Evolutionary conservation across 2,113 vertebrate species (phyloP).

Genomic region (Balaeniceps rex): DNA sequence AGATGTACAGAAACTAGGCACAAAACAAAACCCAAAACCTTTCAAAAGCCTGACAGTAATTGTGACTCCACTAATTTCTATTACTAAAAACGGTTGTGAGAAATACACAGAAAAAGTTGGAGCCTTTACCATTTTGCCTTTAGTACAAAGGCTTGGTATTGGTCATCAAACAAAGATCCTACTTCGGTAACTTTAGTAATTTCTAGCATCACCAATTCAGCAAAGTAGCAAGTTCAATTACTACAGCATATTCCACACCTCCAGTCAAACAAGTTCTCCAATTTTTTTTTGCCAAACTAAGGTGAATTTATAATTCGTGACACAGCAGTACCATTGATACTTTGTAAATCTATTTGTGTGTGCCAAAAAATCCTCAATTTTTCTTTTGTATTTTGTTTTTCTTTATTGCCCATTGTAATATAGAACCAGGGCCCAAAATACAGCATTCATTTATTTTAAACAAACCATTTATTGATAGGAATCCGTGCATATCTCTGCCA

Average conservation of each 20-base stretch:
- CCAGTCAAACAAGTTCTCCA: neutral
- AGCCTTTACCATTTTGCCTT: neutral
- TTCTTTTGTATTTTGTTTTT: slow-evolving; percentile 8
- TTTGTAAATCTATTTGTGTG: neutral
- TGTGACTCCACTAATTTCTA: neutral
- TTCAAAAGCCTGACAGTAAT: neutral
- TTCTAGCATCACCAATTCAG: neutral
- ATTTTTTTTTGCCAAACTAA: neutral
- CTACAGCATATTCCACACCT: neutral
- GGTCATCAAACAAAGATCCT: neutral
- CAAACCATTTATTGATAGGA: slow-evolving; percentile 5
- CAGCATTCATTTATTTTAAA: neutral
- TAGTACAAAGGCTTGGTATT: neutral
- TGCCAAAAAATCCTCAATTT: neutral
- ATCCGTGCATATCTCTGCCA: neutral
- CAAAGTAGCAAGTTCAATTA: neutral
- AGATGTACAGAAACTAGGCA: neutral
- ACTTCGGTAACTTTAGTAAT: neutral
- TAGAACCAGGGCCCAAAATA: neutral
- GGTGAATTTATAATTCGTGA: neutral
- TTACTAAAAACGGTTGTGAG: neutral
- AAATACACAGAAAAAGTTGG: neutral
- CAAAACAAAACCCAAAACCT: neutral
- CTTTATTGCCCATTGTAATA: neutral
- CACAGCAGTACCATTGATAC: neutral